A percentile compares a stretch with the other conserved stretches of the same genome.
phyloP scores from a whole-genome alignment of 2,113 vertebrate species.

The Pituophis catenifer region DNA sequence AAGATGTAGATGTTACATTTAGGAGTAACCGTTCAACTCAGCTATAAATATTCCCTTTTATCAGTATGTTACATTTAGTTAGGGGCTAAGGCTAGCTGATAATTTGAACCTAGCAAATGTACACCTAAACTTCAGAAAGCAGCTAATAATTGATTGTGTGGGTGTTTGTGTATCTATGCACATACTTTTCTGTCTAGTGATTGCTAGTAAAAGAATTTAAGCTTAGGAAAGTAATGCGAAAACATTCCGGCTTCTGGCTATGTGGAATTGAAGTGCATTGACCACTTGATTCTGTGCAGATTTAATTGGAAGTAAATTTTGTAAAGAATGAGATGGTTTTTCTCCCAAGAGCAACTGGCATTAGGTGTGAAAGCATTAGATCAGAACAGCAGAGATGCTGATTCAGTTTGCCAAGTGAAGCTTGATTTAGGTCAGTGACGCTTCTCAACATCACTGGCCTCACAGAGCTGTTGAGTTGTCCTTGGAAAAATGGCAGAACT shows the following conservation, averaged over 20 bases:
- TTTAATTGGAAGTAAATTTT: not conserved
- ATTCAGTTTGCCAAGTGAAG: not conserved
- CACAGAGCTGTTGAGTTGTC: not conserved
- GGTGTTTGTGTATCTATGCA: not conserved
- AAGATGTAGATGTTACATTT: not conserved
- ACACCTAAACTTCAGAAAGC: not conserved
- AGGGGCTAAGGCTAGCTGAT: not conserved
- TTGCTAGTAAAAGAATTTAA: not conserved
- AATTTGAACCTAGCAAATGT: not conserved
- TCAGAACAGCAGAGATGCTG: not conserved
- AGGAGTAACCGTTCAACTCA: not conserved
- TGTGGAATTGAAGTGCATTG: not conserved
- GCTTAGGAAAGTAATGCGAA: not conserved
- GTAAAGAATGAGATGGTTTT: not conserved
- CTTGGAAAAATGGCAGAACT: not conserved
- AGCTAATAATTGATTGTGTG: too few relatives aligned
- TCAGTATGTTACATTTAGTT: not conserved
- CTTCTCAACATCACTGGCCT: not conserved
- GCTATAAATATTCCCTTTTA: too few relatives aligned
- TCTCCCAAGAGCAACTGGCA: not conserved
- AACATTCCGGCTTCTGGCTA: not conserved
- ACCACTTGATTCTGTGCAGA: not conserved
- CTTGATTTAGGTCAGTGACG: not conserved
- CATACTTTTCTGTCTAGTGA: not conserved
- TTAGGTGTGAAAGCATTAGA: not conserved